These are phyloP conservation scores for Papilio glaucus DNA, from an alignment of 1,140 invertebrate species.

Conservation along the genomic window DNA sequence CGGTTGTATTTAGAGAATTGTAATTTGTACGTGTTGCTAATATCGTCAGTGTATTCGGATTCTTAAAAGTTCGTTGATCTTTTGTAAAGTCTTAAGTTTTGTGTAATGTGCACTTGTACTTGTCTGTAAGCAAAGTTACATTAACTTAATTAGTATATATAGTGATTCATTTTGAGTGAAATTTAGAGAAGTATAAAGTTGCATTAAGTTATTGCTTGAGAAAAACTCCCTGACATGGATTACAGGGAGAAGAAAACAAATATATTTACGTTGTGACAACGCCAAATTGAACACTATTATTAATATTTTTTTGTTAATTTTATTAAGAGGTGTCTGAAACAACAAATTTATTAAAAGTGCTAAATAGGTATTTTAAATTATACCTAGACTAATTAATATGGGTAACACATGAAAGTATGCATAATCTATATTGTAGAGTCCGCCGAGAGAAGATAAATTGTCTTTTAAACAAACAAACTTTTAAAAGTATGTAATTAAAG, in stretches of 20 bases:
- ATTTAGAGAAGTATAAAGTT: not conserved
- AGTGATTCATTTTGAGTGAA: constrained; percentile 9
- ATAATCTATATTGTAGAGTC: no score
- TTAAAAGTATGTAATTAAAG: no score
- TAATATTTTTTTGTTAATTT: not conserved
- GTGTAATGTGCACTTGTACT: not conserved
- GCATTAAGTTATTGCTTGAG: constrained; percentile 15
- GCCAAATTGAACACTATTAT: not conserved
- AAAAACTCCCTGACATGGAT: not conserved
- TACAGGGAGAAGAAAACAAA: not conserved
- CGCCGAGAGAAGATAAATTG: no score
- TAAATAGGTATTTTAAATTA: no score
- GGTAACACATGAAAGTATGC: no score
- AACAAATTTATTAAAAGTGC: not conserved
- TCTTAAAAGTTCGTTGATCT: constrained; percentile 5
- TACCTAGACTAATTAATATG: no score
- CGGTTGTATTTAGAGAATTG: not conserved
- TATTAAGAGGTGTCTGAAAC: not conserved
- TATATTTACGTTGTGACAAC: not conserved
- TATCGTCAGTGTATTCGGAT: not conserved
- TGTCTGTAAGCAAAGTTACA: not conserved
- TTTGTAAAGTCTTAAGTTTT: not conserved
- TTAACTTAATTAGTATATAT: constrained; percentile 21
- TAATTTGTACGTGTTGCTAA: not conserved
- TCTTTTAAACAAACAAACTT: no score